A percentile compares a stretch with the other conserved stretches of the same genome.
Evolutionary conservation across 2,888 invertebrate species (phyloP).

Genomic region (Campoletis raptor): DNA sequence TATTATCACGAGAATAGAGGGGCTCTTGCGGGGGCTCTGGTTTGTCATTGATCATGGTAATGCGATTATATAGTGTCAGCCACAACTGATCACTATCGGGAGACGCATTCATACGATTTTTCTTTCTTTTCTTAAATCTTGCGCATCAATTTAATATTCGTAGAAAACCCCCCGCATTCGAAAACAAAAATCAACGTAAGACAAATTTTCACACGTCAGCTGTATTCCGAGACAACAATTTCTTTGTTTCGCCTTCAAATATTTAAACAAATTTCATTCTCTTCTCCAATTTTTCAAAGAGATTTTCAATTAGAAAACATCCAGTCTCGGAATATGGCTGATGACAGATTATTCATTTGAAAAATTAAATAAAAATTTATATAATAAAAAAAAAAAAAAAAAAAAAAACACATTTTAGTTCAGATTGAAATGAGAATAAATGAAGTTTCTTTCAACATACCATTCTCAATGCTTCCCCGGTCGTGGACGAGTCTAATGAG

Average conservation of each 20-base stretch:
- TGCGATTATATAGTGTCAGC: constrained; percentile 71
- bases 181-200: constrained; percentile 40
- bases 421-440: constrained; percentile 66
- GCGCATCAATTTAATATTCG: constrained; percentile 49
- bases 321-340: constrained; percentile 49
- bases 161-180: constrained; percentile 64
- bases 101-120: constrained; percentile 55
- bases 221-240: constrained; percentile 53
- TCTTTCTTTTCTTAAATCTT: constrained; percentile 49
- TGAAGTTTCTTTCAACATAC: constrained; percentile 78
- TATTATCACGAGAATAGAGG: constrained; percentile 73
- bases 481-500: constrained; percentile 80
- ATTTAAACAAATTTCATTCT: constrained; percentile 62
- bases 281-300: constrained; percentile 77
- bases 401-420: constrained; percentile 57
- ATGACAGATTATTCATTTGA: constrained; percentile 45
- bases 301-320: constrained; percentile 37
- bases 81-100: constrained; percentile 67
- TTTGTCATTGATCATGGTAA: constrained; percentile 84
- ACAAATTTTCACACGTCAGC: constrained; percentile 42
- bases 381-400: constrained; percentile 44
- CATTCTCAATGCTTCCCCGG: constrained; percentile 82
- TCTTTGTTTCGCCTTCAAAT: constrained; percentile 11
- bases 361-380: constrained; percentile 10
- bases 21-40: constrained; percentile 83